These are phyloP conservation scores for Tupaia chinensis DNA, from an alignment of 2,113 vertebrate species.

Conservation along the genomic window DNA sequence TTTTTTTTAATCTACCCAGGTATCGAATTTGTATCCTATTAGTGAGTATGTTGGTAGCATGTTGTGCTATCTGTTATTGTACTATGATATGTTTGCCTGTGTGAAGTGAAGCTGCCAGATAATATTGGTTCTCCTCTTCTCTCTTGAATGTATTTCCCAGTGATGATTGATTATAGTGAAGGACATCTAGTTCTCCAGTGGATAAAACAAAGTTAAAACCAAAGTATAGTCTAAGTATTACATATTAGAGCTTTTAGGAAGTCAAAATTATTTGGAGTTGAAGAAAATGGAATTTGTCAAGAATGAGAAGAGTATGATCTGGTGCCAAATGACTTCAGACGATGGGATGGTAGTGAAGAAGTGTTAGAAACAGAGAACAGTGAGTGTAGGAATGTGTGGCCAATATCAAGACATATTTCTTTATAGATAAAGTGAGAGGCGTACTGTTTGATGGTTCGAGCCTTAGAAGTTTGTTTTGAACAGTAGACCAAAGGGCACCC, in stretches of 20 bases:
- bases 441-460: constrained; percentile 3
- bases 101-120: background rate
- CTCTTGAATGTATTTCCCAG: background rate
- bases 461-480: constrained; percentile 57
- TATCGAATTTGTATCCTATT: constrained; percentile 64
- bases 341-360: background rate
- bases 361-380: background rate
- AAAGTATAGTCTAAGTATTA: background rate
- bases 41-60: constrained; percentile 40
- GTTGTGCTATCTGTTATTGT: background rate
- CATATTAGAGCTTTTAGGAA: constrained; percentile 38
- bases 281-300: constrained; percentile 20
- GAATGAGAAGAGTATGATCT: constrained; percentile 32
- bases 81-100: background rate
- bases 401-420: constrained; percentile 1
- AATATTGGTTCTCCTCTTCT: constrained; percentile 24
- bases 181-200: background rate
- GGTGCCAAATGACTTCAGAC: background rate
- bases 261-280: constrained; percentile 24
- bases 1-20: constrained; percentile 59
- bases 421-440: constrained; percentile 56
- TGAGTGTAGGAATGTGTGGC: background rate
- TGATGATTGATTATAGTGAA: background rate
- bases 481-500: background rate
- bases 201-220: constrained; percentile 47